Evolutionary conservation across 2,888 invertebrate species (phyloP).

Genomic region (Chironomus tentans): DNA sequence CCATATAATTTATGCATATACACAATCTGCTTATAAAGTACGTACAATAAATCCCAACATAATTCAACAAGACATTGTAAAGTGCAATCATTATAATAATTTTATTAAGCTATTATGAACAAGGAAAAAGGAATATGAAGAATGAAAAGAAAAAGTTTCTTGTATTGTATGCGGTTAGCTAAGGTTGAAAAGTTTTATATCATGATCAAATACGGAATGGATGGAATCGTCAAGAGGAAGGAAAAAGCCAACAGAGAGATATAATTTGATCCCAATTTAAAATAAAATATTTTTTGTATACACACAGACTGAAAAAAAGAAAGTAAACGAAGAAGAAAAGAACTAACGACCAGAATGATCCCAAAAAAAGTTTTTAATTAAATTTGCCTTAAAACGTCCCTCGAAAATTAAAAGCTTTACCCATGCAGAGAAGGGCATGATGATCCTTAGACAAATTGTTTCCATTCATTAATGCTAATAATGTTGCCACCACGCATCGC

Average conservation of each 20-base stretch:
- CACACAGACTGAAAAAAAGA: not conserved
- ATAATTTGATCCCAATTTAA: not conserved
- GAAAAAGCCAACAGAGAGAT: too few species aligned
- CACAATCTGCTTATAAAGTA: too few species aligned
- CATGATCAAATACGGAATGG: too few species aligned
- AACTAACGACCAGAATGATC: constrained; percentile 20
- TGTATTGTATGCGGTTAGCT: too few species aligned
- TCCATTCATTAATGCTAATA: not conserved
- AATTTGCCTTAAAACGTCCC: constrained; percentile 1
- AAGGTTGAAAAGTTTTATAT: too few species aligned
- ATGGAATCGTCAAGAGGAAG: too few species aligned
- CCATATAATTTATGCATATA: too few species aligned
- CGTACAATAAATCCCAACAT: not conserved
- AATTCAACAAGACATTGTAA: not conserved
- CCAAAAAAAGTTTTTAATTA: constrained; percentile 21
- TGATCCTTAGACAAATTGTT: not conserved
- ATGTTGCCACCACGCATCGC: not conserved
- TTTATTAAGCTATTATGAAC: not conserved
- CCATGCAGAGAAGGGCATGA: not conserved
- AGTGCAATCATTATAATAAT: not conserved
- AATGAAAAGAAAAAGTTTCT: not conserved
- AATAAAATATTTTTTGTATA: not conserved
- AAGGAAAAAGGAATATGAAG: not conserved
- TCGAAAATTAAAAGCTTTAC: constrained; percentile 6
- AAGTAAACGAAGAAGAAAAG: not conserved